Evolutionary conservation across 2,797 vertebrate species (phyloP).

Genomic region (Salarias fasciatus): DNA sequence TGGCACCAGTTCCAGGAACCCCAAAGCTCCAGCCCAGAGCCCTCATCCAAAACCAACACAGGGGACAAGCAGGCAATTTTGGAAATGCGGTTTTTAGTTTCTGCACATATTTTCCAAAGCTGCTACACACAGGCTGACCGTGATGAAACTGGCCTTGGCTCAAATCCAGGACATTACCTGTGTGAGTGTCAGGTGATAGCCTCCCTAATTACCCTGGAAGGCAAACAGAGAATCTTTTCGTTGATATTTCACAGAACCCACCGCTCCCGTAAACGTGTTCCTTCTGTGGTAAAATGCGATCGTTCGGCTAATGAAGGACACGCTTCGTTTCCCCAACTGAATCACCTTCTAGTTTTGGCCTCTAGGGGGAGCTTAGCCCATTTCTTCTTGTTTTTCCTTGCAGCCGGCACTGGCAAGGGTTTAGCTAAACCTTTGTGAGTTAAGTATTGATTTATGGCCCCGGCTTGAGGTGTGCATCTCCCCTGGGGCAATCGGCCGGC

Average conservation of each 20-base stretch:
- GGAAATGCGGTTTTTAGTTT: conserved; percentile 81
- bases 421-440: conserved; percentile 74
- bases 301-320: conserved; percentile 81
- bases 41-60: conserved; percentile 84
- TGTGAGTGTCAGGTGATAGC: conserved; percentile 81
- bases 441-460: conserved; percentile 74
- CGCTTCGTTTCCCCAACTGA: conserved; percentile 76
- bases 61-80: conserved; percentile 77
- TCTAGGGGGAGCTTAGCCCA: conserved; percentile 78
- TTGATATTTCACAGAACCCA: conserved; percentile 75
- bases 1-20: conserved; percentile 74
- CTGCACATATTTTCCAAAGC: conserved; percentile 78
- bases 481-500: conserved; percentile 64
- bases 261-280: conserved; percentile 74
- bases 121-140: conserved; percentile 62
- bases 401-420: conserved; percentile 67
- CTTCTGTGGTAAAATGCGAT: conserved; percentile 80
- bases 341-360: conserved; percentile 66
- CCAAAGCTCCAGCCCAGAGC: conserved; percentile 65
- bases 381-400: conserved; percentile 66
- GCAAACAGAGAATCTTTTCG: conserved; percentile 78
- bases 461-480: conserved; percentile 66
- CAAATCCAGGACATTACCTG: conserved; percentile 78
- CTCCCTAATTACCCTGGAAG: conserved; percentile 81
- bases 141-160: conserved; percentile 76